These are phyloP conservation scores for Thermophis baileyi DNA, from an alignment of 2,113 vertebrate species.

Conservation along the genomic window DNA sequence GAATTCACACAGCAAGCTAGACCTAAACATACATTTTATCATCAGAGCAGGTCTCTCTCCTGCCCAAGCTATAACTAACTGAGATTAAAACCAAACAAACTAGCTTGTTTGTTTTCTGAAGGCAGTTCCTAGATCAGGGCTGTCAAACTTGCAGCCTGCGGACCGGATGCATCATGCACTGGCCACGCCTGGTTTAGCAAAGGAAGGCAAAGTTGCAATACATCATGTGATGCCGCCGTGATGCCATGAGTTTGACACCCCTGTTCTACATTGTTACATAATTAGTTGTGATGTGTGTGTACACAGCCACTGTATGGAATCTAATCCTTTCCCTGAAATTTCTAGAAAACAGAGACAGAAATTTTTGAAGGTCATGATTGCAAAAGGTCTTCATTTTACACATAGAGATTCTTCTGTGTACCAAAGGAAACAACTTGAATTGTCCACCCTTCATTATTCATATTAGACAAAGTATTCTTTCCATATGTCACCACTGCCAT, in stretches of 20 bases:
- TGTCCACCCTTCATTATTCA: not conserved
- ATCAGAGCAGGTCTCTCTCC: not conserved
- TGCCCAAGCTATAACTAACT: not conserved
- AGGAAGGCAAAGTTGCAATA: no score
- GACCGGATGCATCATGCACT: no score
- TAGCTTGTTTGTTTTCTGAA: not conserved
- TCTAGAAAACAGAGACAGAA: not conserved
- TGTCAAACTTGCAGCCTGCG: no score
- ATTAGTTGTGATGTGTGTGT: not conserved
- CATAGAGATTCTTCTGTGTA: not conserved
- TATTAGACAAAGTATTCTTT: not conserved
- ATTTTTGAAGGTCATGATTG: not conserved
- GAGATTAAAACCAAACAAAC: not conserved
- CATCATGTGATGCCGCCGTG: rapidly evolving
- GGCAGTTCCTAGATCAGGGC: not conserved
- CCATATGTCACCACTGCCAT: not conserved
- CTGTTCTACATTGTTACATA: not conserved
- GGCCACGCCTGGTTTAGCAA: no score
- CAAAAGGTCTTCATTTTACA: not conserved
- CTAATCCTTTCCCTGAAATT: not conserved
- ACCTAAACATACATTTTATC: not conserved
- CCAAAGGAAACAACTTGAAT: not conserved
- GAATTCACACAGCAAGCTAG: not conserved
- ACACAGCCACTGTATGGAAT: not conserved
- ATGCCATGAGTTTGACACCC: no score